Evolutionary conservation across 2,888 invertebrate species (phyloP).

Genomic region (Drosophila pseudotalamancana): DNA sequence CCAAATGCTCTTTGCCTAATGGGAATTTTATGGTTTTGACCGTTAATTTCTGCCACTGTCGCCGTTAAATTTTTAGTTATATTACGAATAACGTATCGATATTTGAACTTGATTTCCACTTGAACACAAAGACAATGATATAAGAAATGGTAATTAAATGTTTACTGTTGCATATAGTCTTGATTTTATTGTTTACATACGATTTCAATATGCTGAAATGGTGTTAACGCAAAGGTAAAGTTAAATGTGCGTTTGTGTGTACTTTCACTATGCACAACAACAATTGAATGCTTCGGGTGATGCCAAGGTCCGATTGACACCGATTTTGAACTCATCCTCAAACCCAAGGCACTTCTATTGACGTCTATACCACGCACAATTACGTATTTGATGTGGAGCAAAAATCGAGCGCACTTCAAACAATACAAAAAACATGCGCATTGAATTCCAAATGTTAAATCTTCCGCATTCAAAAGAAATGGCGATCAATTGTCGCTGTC

Average conservation of each 20-base stretch:
- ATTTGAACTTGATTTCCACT: constrained; percentile 6
- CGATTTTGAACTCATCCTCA: constrained; percentile 35
- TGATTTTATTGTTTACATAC: neutral
- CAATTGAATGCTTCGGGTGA: constrained; percentile 14
- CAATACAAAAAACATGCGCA: constrained; percentile 2
- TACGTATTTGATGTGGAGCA: constrained; percentile 42
- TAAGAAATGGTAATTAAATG: neutral
- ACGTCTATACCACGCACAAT: constrained; percentile 27
- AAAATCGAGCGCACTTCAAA: constrained; percentile 28
- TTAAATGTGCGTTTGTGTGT: neutral
- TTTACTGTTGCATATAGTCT: neutral
- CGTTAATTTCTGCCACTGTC: neutral
- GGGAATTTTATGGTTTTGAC: neutral
- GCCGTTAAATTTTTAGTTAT: neutral
- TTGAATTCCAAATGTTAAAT: constrained; percentile 31
- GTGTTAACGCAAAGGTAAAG: neutral
- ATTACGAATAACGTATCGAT: neutral
- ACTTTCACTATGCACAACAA: constrained; percentile 23
- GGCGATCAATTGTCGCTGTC: constrained; percentile 42
- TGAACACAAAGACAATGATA: neutral
- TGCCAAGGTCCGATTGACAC: constrained; percentile 17
- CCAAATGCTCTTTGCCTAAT: neutral
- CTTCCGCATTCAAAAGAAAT: constrained; percentile 63
- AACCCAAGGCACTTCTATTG: constrained; percentile 20
- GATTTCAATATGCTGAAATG: neutral